Evolutionary conservation across 2,888 invertebrate genomes (phyloP), one percentile per base, ranked within the genome.

Genomic region (Drosophila eohydei): DNA sequence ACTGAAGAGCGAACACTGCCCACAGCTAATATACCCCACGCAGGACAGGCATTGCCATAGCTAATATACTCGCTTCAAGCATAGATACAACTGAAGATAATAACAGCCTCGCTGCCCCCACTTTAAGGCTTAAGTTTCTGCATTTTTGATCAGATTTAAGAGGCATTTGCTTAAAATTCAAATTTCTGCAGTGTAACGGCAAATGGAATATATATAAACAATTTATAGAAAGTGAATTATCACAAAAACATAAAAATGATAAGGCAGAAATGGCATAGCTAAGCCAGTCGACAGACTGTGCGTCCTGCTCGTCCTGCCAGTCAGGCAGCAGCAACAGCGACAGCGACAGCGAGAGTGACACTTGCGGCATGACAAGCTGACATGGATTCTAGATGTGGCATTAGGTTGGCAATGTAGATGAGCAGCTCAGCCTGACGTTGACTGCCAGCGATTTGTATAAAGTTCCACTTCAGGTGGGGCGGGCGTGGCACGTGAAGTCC

Each of bases 171-270:
- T 21, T 12, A 59, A 26, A 34, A 46, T 50, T 36, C 12, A 50
- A 50, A 50, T 58, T 79, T 82, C 28, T 85, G 83, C 77, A 52
- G 30, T 66, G 74, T 83, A 83, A 71, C 40, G 71, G 78, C 63
- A 78, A 86, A 75, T 78, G 81, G 71, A 78, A 86, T 64, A 66
- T 65, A 68, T 71, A 89, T 88, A 69, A 84, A 86, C 83, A 86
- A 86, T 88, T 89, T 83, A 78, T 80, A 80, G 89, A 60, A 80
- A 63, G 75, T 86, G 83, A 83, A 85, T 85, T 82, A 88, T 80
- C 66, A 71, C 66, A 78, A 59, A 65, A 81, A 88, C 64, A 71
- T 75, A 71, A 65, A 83, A 78, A 89, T 88, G 86, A 83, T 85
- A 78, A 72, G 75, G 71, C 76, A 71, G 61, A 78, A 78, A 74